These are phyloP conservation scores for Ochropleura leucogaster DNA, from an alignment of 2,888 invertebrate genomes.

Conservation along the genomic window DNA sequence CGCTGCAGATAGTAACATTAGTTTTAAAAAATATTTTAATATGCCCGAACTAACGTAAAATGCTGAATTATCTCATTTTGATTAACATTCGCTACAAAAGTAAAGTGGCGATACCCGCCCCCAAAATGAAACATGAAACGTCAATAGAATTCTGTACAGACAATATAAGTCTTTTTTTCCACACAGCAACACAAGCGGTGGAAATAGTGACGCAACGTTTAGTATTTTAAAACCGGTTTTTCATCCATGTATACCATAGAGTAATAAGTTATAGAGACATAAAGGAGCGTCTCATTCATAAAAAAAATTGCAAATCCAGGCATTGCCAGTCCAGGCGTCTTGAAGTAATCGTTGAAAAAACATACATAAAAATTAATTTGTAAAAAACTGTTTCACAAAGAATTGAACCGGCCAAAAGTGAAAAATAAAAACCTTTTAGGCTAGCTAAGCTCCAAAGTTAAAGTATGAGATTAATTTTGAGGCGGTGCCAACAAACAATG, in stretches of 20 bases:
- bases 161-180: constrained; percentile 2
- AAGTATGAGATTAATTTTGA: no score
- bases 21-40: constrained; percentile 54
- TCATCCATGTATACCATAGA: not conserved
- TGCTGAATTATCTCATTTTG: constrained; percentile 74
- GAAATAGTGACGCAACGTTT: not conserved
- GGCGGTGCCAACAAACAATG: no score
- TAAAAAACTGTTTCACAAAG: no score
- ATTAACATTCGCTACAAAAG: constrained; percentile 67
- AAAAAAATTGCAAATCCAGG: no score
- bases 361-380: no score
- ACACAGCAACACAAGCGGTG: not conserved
- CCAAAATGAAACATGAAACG: constrained; percentile 87
- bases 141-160: constrained; percentile 62
- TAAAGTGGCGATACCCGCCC: constrained; percentile 83
- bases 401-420: no score
- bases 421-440: no score
- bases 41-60: constrained; percentile 55
- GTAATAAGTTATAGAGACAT: not conserved
- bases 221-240: constrained; percentile 30
- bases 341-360: no score
- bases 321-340: no score
- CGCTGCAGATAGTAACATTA: constrained; percentile 70
- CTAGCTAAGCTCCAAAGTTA: no score
- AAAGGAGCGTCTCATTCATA: no score